Percentiles rank a stretch among this genome's conserved stretches.
These are phyloP conservation scores for Nestor notabilis DNA, from an alignment of 2,113 vertebrate genomes.

Conservation along the genomic window DNA sequence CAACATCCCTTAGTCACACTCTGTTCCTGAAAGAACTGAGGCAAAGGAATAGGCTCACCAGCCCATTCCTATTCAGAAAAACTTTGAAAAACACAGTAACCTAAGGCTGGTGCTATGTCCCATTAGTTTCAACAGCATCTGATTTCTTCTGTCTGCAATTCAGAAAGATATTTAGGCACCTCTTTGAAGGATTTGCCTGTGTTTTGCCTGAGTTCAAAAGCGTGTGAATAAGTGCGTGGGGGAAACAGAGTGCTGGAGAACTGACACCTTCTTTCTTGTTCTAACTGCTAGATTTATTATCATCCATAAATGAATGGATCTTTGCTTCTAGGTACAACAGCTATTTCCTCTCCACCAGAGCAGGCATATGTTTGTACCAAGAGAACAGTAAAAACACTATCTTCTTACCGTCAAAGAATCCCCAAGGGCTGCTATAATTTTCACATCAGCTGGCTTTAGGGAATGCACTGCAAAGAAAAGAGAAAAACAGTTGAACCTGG, in stretches of 20 bases:
- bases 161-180: not conserved
- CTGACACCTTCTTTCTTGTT: not conserved
- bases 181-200: not conserved
- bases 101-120: not conserved
- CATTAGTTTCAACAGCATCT: not conserved
- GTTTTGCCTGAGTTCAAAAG: not conserved
- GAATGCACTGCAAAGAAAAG: constrained; percentile 81
- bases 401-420: constrained; percentile 90
- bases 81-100: not conserved
- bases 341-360: not conserved
- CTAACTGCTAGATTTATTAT: not conserved
- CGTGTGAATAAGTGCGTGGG: rapidly evolving
- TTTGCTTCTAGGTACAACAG: not conserved
- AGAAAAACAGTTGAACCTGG: not conserved
- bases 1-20: not conserved
- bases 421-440: constrained; percentile 88
- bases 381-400: not conserved
- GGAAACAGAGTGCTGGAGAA: not conserved
- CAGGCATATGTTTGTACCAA: not conserved
- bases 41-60: not conserved
- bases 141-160: not conserved
- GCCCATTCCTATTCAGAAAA: not conserved
- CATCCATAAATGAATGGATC: not conserved
- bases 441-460: constrained; percentile 88
- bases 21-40: not conserved